These are phyloP conservation scores for Eleutherodactylus coqui DNA, from an alignment of 2,797 vertebrate genomes.

Conservation along the genomic window DNA sequence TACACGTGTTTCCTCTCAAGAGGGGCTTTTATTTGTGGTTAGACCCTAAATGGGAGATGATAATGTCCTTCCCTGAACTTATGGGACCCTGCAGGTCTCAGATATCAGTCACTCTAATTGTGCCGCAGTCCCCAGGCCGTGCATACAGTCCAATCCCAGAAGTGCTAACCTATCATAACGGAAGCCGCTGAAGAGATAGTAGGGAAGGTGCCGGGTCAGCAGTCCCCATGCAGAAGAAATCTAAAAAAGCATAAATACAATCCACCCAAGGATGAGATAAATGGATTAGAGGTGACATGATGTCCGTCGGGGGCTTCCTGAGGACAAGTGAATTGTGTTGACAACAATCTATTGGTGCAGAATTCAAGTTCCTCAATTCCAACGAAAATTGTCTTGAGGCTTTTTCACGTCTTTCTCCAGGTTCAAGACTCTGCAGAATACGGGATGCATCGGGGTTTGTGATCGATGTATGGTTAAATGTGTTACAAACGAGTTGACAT, in stretches of 20 bases:
- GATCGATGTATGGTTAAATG: constrained; percentile 59
- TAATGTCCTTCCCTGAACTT: constrained; percentile 48
- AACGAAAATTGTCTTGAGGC: not conserved
- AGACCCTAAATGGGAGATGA: constrained; percentile 49
- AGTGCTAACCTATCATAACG: constrained; percentile 63
- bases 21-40: constrained; percentile 58
- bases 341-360: constrained; percentile 43
- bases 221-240: constrained; percentile 62
- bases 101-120: constrained; percentile 65
- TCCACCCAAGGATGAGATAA: constrained; percentile 65
- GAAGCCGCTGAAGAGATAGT: constrained; percentile 51
- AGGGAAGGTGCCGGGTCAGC: constrained; percentile 69
- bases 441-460: constrained; percentile 23
- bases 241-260: constrained; percentile 67
- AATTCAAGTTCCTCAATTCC: not conserved
- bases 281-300: constrained; percentile 72
- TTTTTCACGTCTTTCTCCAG: constrained; percentile 3
- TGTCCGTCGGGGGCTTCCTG: constrained; percentile 70
- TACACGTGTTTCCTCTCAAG: constrained; percentile 57
- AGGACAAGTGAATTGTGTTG: constrained; percentile 67
- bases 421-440: not conserved
- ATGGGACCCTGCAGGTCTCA: constrained; percentile 62
- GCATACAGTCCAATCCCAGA: constrained; percentile 63
- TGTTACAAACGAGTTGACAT: constrained; percentile 60
- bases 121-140: constrained; percentile 56